Percentiles rank a stretch among this genome's conserved stretches.
Conservation (phyloP, 2,113 vertebrate species). For the Peucedramus taeniatus region DNA sequence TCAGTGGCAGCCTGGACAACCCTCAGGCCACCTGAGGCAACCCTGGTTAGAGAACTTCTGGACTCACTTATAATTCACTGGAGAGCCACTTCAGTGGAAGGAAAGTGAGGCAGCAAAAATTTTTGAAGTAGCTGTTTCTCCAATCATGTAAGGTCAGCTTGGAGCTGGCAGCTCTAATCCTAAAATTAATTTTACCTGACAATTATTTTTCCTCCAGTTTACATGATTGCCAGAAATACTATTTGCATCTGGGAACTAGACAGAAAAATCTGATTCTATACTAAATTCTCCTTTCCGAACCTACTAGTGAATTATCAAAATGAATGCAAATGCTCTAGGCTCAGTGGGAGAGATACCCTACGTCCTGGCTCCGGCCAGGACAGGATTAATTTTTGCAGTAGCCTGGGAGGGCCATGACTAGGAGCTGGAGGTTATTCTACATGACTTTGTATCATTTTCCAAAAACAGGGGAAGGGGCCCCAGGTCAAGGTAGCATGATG, state of each 20-base stretch:
- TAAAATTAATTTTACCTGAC: neutral
- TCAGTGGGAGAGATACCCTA: neutral
- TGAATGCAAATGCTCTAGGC: neutral
- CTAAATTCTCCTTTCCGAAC: neutral
- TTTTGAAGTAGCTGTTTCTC: neutral
- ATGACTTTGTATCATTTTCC: neutral
- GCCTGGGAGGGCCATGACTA: neutral
- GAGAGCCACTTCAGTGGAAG: neutral
- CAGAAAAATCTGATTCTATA: neutral
- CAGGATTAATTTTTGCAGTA: neutral
- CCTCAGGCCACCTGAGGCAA: neutral
- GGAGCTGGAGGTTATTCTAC: neutral
- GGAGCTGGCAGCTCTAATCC: neutral
- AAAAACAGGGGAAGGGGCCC: neutral
- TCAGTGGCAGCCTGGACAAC: neutral
- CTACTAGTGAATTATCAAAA: neutral
- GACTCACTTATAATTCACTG: neutral
- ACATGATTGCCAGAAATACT: neutral
- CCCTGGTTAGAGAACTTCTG: neutral
- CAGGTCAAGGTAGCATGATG: rapidly evolving
- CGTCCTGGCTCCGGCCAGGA: neutral
- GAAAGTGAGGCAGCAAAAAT: neutral
- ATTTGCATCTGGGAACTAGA: neutral
- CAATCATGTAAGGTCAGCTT: neutral
- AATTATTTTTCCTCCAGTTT: neutral